These are phyloP conservation scores for Agrenia bidenticulata DNA, from an alignment of 2,888 invertebrate genomes.

Conservation along the genomic window DNA sequence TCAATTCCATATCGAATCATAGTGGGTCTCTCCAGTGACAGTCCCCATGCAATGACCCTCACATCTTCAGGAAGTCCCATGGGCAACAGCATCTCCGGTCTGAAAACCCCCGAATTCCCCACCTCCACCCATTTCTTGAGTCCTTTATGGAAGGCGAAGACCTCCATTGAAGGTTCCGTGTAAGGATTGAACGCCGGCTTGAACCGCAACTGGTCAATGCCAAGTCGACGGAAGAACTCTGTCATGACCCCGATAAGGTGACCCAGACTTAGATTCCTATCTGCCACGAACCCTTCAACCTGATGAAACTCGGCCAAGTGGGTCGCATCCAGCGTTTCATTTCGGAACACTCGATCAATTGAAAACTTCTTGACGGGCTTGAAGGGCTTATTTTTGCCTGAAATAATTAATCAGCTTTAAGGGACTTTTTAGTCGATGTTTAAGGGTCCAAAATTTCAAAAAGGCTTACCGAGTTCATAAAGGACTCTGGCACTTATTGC, in stretches of 20 bases:
- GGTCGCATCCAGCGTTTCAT: constrained; percentile 97
- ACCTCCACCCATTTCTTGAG: constrained; percentile 78
- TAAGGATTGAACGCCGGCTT: constrained; percentile 99
- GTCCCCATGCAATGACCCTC: constrained; percentile 93
- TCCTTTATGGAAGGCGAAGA: constrained; percentile 92
- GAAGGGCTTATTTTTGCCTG: constrained; percentile 62
- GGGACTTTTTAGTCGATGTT: not conserved
- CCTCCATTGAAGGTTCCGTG: constrained; percentile 99
- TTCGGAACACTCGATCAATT: constrained; percentile 96
- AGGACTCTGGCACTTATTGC: constrained; percentile 95
- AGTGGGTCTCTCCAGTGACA: constrained; percentile 94
- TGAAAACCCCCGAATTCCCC: constrained; percentile 95
- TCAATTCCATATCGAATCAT: constrained; percentile 98
- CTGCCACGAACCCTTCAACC: constrained; percentile 94
- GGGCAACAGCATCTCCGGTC: constrained; percentile 94
- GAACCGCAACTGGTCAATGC: constrained; percentile 81
- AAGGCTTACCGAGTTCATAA: constrained; percentile 61
- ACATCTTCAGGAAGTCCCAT: constrained; percentile 95
- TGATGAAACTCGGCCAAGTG: constrained; percentile 97
- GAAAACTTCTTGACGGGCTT: constrained; percentile 92
- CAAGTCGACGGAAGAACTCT: constrained; percentile 88
- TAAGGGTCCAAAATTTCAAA: not conserved
- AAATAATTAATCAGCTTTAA: not conserved
- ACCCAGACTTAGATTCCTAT: constrained; percentile 81
- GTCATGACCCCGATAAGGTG: constrained; percentile 84